Evolutionary conservation across 2,113 vertebrate species (phyloP).

Genomic region (Melanotaenia duboulayi): DNA sequence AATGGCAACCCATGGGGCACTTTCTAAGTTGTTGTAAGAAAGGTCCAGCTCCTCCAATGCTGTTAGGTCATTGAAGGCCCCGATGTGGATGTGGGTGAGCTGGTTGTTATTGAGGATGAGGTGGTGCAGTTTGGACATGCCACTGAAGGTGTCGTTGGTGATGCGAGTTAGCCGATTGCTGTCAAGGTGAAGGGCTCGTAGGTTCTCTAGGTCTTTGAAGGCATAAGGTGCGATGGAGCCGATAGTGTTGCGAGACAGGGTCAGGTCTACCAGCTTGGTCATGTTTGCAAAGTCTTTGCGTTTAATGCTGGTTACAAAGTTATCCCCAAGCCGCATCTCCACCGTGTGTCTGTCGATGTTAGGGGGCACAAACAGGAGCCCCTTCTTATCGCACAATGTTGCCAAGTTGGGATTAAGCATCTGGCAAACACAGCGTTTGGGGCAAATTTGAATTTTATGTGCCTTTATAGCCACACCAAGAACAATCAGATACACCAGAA

Average conservation of each 20-base stretch:
- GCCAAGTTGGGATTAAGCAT: conserved; percentile 97
- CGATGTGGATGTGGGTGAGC: conserved; percentile 92
- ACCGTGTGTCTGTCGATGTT: conserved; percentile 98
- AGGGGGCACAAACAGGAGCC: conserved; percentile 96
- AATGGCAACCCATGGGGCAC: conserved; percentile 95
- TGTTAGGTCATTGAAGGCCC: conserved; percentile 95
- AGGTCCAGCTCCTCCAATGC: conserved; percentile 97
- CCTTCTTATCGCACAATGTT: conserved; percentile 98
- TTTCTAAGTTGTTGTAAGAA: conserved; percentile 97
- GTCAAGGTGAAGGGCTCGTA: conserved; percentile 95
- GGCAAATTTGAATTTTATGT: conserved; percentile 97
- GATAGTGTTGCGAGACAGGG: conserved; percentile 96
- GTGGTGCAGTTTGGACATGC: conserved; percentile 98
- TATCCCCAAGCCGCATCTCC: conserved; percentile 95
- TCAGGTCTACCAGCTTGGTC: conserved; percentile 98
- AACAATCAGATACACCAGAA: conserved; percentile 94
- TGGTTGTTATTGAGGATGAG: conserved; percentile 99
- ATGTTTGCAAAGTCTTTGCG: conserved; percentile 98
- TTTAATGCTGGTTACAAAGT: conserved; percentile 97
- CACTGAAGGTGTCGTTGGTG: conserved; percentile 97
- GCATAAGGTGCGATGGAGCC: conserved; percentile 93
- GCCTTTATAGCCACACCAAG: conserved; percentile 90
- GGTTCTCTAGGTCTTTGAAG: conserved; percentile 95
- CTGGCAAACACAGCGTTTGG: conserved; percentile 98
- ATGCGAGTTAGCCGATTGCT: conserved; percentile 97